A percentile compares a stretch with the other conserved stretches of the same genome.
Conservation (phyloP, 2,113 vertebrate species). For the Microtus montanus region DNA sequence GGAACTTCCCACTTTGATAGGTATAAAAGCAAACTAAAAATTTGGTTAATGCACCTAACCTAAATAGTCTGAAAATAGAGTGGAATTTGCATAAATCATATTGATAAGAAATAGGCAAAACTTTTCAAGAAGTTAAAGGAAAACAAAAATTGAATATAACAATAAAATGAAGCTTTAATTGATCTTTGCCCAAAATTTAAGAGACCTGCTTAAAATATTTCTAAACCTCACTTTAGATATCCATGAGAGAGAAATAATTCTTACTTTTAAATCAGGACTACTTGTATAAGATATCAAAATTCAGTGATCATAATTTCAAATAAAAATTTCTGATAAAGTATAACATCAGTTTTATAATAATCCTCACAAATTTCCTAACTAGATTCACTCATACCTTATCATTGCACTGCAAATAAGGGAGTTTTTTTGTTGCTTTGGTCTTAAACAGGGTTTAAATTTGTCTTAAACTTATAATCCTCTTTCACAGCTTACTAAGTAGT, state of each 20-base stretch:
- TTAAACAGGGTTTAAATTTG: not conserved
- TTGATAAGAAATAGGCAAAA: not conserved
- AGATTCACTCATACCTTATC: not conserved
- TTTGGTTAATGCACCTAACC: conserved; percentile 13
- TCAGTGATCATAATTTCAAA: conserved; percentile 9
- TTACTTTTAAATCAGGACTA: conserved; percentile 1
- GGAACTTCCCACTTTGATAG: conserved; percentile 14
- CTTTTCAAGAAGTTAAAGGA: conserved; percentile 33
- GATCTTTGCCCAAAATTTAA: not conserved
- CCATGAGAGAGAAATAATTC: not conserved
- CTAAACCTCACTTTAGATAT: not conserved
- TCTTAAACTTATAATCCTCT: not conserved
- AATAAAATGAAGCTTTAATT: not conserved
- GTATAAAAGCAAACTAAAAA: conserved; percentile 9
- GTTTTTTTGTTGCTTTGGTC: not conserved
- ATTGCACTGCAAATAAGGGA: not conserved
- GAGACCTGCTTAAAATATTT: not conserved
- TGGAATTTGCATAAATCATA: not conserved
- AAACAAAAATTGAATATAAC: conserved; percentile 46
- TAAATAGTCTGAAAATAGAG: not conserved
- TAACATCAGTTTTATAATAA: conserved; percentile 30
- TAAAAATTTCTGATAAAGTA: not conserved
- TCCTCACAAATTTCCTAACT: conserved; percentile 17
- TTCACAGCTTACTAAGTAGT: not conserved
- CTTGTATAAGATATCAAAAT: conserved; percentile 4